A percentile compares a stretch with the other conserved stretches of the same genome.
These are phyloP conservation scores for Maniola hyperantus DNA, from an alignment of 2,888 invertebrate species.

Conservation along the genomic window DNA sequence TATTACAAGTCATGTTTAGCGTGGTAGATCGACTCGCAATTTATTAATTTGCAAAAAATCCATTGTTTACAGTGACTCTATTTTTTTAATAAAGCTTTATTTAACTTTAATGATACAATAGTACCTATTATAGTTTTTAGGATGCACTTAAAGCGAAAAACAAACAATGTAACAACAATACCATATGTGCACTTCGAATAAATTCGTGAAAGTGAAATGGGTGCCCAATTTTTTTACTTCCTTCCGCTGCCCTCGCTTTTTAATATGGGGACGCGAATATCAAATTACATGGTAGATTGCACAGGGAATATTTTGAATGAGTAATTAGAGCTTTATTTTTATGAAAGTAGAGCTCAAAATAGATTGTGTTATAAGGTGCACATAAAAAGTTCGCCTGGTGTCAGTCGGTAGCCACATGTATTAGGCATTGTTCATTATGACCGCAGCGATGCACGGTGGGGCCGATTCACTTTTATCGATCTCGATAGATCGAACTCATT, in stretches of 20 bases:
- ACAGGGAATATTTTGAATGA: conserved; percentile 21
- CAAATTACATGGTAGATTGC: conserved; percentile 65
- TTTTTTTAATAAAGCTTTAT: too few species aligned
- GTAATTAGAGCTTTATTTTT: conserved; percentile 38
- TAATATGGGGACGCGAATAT: conserved; percentile 76
- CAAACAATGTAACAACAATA: conserved; percentile 37
- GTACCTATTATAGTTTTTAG: background rate
- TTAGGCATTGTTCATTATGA: conserved; percentile 71
- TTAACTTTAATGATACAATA: background rate
- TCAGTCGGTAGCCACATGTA: conserved; percentile 80
- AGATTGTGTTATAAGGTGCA: conserved; percentile 25
- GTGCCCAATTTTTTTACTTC: conserved; percentile 76
- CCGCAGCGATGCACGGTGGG: conserved; percentile 57
- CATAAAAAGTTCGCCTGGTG: conserved; percentile 50
- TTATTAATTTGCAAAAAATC: too few species aligned
- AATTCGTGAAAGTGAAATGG: conserved; percentile 75
- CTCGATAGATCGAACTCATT: conserved; percentile 64
- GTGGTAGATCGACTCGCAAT: too few species aligned
- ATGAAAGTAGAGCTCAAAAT: conserved; percentile 45
- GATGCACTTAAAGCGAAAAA: conserved; percentile 19
- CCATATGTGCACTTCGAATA: conserved; percentile 69
- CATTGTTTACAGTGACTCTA: too few species aligned
- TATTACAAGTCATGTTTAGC: too few species aligned
- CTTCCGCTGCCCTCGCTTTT: conserved; percentile 79
- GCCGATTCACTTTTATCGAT: conserved; percentile 62